Base-by-base conservation (phyloP, 2,113 vertebrate genomes). In the Gasterosteus nipponicus region DNA sequence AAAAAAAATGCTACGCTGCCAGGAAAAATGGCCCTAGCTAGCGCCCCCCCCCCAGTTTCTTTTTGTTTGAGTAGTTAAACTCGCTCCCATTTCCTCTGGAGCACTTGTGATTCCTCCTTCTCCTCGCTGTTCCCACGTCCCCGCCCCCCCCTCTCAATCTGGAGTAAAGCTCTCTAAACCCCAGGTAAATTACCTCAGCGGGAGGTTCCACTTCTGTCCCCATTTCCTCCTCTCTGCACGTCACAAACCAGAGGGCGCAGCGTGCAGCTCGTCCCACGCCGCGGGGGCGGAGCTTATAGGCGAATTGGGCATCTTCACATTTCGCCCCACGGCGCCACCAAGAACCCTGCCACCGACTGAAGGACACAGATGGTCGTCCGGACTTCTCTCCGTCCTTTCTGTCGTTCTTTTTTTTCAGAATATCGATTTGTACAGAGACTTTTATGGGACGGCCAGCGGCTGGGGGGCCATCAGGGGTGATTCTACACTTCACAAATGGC, bases 401-500 rank as follows among this genome's bases (percentile, higher is more conserved):
- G 72, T 71, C 14, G 3, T 75, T 74, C 38, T 54, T 63, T 75
- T 72, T 75, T 74, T 44, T 75, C 76, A 69, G 73, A 66, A 88
- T 88, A 87, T 85, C 78, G 80, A 89, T 91, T 86, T 77, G 83
- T 81, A 89, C 85, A 81, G 87, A 83, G 75, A 83, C 86, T 84
- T 85, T 74, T 73, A 75, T 64, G 22, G 22, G 22, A 26, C 22
- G 22, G 22, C 22, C 22, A 26, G 22, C 22, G 22, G 22, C 84
- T 79, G 77, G 85, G 82, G 84, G 81, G 69, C 87, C 85, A 88
- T 92, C 87, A 90, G 87, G 80, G 79, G 83, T 77, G 82, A 92
- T 92, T 89, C 91, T 90, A 84, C 88, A 89, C 87, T 91, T 89
- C 88, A 88, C 82, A 77, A 80, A 84, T 86, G 73, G 84, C 70